Base-by-base conservation (phyloP, 1,140 invertebrate genomes). In the Macrobrachium nipponense region DNA sequence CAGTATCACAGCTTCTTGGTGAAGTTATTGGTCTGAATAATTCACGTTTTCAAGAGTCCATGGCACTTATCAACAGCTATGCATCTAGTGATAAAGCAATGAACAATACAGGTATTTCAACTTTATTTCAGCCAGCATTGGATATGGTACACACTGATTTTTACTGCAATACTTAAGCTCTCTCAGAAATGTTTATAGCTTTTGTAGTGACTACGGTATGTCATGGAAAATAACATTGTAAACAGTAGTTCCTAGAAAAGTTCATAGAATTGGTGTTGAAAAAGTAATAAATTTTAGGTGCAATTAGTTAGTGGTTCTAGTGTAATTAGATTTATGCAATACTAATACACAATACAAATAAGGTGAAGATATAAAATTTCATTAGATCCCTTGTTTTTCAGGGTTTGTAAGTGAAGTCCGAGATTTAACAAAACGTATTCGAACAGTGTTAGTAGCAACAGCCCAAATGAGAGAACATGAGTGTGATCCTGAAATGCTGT, bases 401-500 rank as follows among this genome's bases (percentile, higher is more conserved):
- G 95, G 94, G 58, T 96, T 98, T 91, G 95, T 96, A 5, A 92
- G 93, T 23, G 96, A 98, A 92, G 97, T 98, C 0, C 96, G 97
- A 90, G 97, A 98, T 91, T 92, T 99, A 60, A 98, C 97, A 75
- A 96, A 96, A 89, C 93, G 97, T 58, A 96, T 98, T 18, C 93
- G 97, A 79, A 98, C 97, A 0, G 97, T 99, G 15, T 92, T 99
- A 14, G 97, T 97, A 93, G 97, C 98, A 5, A 98, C 97, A 0
- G 95, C 96, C 3, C 95, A 98, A 90, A 96, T 99, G 94, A 94
- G 96, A 79, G 97, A 97, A 89, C 94, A 97, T 90, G 93, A 96
- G 89, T 94, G 95, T 88, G 97, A 98, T 91, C 96, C 97, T 15
- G 96, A 98, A 90, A 95, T 97, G 92, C 90, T 98, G 82, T 94